Percentiles rank a stretch among this genome's conserved stretches.
These are phyloP conservation scores for Chymomyza procnemis DNA, from an alignment of 2,888 invertebrate genomes.

Conservation along the genomic window DNA sequence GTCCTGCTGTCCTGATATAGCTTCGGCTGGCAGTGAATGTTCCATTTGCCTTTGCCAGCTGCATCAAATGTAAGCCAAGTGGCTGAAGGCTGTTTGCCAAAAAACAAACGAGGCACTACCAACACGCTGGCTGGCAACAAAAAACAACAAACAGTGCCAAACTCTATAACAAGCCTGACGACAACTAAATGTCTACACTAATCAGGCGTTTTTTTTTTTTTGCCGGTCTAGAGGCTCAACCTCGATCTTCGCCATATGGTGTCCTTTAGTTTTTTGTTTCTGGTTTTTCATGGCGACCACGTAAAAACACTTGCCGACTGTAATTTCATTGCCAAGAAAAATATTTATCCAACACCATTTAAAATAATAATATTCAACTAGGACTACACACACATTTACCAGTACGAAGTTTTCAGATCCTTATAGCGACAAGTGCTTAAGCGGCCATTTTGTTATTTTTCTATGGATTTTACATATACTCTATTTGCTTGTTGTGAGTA, in stretches of 20 bases:
- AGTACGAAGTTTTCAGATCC: not conserved
- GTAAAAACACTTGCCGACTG: not conserved
- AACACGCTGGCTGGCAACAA: constrained; percentile 2
- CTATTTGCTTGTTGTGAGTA: not conserved
- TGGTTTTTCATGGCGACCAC: not conserved
- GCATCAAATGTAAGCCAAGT: not conserved
- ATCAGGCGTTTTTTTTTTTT: constrained; percentile 1
- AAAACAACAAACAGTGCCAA: constrained; percentile 8
- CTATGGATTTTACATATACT: constrained; percentile 13
- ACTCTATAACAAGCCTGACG: constrained; percentile 7
- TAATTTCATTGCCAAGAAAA: constrained; percentile 44
- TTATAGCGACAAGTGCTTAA: not conserved
- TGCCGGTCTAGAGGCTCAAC: not conserved
- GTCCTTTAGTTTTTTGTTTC: not conserved
- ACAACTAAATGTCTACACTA: constrained; percentile 13
- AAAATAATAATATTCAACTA: constrained; percentile 15
- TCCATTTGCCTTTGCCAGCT: constrained; percentile 6
- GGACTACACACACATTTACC: not conserved
- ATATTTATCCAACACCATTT: constrained; percentile 17
- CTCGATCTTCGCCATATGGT: not conserved
- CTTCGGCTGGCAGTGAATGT: not conserved
- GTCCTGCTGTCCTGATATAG: not conserved
- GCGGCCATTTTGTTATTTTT: constrained; percentile 27
- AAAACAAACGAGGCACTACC: not conserved
- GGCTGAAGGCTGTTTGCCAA: not conserved